Conservation (phyloP, 2,888 invertebrate genomes). For the Pristionchus entomophagus region DNA sequence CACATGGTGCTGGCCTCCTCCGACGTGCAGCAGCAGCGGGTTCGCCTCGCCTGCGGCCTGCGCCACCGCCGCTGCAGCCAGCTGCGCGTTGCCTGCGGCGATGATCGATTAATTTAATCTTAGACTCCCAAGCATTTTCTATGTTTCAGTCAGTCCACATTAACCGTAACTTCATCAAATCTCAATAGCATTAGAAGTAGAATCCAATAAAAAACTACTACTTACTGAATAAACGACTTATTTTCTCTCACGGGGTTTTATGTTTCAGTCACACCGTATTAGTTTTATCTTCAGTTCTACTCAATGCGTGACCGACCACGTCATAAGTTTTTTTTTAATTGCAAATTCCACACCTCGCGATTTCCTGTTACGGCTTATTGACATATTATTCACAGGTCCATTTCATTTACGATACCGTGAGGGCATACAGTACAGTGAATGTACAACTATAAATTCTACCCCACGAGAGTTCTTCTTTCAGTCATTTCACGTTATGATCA, state of each 20-base stretch:
- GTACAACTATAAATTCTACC: too few relatives aligned
- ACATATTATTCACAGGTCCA: too few relatives aligned
- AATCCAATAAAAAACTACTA: neutral
- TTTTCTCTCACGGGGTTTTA: neutral
- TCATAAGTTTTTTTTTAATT: too few relatives aligned
- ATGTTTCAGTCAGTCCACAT: neutral
- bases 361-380: too few relatives aligned
- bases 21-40: conserved; percentile 48
- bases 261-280: neutral
- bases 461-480: too few relatives aligned
- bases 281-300: too few relatives aligned
- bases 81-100: conserved; percentile 9
- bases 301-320: too few relatives aligned
- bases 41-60: conserved; percentile 45
- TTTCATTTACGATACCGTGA: too few relatives aligned
- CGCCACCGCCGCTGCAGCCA: conserved; percentile 19
- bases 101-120: neutral
- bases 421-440: too few relatives aligned
- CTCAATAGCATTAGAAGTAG: neutral
- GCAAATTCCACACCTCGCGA: too few relatives aligned
- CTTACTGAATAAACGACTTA: too few relatives aligned
- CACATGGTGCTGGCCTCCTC: conserved; percentile 40
- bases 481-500: neutral
- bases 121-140: neutral
- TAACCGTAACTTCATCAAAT: neutral